Percentiles rank a stretch among this genome's conserved stretches.
Evolutionary conservation across 2,113 vertebrate species (phyloP).

Genomic region (Archilochus colubris): DNA sequence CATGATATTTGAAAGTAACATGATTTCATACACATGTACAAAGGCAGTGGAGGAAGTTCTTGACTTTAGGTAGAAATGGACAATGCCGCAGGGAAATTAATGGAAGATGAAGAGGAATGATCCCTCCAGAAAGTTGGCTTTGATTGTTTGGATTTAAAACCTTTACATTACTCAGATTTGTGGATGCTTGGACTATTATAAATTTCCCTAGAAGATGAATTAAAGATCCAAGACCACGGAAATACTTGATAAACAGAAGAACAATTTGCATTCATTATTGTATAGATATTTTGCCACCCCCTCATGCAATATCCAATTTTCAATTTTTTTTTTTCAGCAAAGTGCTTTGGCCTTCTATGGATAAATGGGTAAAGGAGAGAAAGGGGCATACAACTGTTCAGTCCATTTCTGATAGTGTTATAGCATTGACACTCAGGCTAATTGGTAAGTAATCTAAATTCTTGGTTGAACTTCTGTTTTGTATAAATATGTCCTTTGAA

Average conservation of each 20-base stretch:
- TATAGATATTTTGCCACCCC: neutral
- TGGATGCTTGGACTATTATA: neutral
- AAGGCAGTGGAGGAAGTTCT: neutral
- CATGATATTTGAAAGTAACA: neutral
- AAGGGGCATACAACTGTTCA: constrained; percentile 71
- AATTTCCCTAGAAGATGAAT: neutral
- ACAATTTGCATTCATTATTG: neutral
- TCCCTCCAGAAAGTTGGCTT: neutral
- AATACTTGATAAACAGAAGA: neutral
- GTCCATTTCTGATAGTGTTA: constrained; percentile 77
- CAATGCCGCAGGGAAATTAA: neutral
- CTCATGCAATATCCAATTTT: neutral
- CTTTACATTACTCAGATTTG: neutral
- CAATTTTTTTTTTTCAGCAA: constrained; percentile 74
- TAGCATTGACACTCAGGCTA: constrained; percentile 86
- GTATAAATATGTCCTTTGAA: neutral
- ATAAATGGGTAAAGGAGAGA: constrained; percentile 88
- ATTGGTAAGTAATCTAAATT: constrained; percentile 81
- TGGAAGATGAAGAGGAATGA: neutral
- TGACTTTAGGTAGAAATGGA: neutral
- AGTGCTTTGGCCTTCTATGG: constrained; percentile 94
- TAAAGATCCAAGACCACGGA: neutral
- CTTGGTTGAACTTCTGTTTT: neutral
- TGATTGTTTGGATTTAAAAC: neutral
- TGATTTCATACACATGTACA: rapidly evolving